Conservation (phyloP, 2,797 vertebrate genomes). For the Cynopterus sphinx region DNA sequence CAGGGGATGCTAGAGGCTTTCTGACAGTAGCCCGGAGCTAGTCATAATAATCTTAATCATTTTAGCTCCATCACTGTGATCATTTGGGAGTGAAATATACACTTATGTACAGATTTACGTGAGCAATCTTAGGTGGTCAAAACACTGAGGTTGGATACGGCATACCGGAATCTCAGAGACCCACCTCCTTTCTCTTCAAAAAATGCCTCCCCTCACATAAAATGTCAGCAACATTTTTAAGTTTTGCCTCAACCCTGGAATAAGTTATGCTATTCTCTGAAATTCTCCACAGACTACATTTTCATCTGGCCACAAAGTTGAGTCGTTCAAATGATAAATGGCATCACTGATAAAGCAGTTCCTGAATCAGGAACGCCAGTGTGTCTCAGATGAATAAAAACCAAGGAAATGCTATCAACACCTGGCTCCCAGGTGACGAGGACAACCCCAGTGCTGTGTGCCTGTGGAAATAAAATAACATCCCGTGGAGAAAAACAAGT, state of each 20-base stretch:
- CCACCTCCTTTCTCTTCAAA: neutral
- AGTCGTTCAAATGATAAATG: neutral
- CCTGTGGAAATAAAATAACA: neutral
- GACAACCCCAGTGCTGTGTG: neutral
- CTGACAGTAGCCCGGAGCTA: neutral
- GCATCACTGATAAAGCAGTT: neutral
- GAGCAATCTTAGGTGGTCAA: neutral
- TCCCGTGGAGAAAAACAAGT: constrained; percentile 33
- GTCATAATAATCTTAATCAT: neutral
- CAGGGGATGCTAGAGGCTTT: neutral
- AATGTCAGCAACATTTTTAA: neutral
- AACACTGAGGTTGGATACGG: neutral
- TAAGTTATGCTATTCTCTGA: neutral
- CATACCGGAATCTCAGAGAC: neutral
- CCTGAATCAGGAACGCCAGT: neutral
- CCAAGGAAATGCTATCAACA: neutral
- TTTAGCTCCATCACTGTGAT: neutral
- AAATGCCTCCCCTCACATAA: neutral
- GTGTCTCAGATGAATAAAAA: neutral
- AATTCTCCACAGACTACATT: neutral
- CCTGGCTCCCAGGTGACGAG: constrained; percentile 12
- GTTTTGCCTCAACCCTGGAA: neutral
- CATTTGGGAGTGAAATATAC: constrained; percentile 9
- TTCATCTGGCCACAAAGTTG: neutral
- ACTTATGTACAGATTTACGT: neutral